Conservation (phyloP, 2,888 invertebrate species). For the Calliscelio sp. region DNA sequence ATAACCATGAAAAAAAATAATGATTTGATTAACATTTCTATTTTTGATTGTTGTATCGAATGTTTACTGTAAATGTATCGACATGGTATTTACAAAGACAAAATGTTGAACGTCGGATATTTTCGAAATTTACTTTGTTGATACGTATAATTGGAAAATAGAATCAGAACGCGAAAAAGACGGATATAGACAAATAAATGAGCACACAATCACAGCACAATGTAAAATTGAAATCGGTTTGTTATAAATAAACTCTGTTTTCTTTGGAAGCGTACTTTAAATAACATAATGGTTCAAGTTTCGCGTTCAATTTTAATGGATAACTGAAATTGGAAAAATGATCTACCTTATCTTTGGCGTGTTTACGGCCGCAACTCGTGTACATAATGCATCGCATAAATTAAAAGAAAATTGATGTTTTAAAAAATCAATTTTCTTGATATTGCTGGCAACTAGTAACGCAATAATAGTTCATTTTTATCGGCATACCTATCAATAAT, state of each 20-base stretch:
- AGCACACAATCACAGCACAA: background rate
- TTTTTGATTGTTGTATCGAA: background rate
- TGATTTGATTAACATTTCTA: background rate
- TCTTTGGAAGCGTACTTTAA: conserved; percentile 14
- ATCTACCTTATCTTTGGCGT: conserved; percentile 23
- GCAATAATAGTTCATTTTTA: background rate
- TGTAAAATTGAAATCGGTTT: conserved; percentile 21
- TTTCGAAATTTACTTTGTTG: conserved; percentile 33
- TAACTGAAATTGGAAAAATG: conserved; percentile 42
- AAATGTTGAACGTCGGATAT: background rate
- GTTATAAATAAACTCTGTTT: conserved; percentile 18
- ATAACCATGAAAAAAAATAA: too few species aligned
- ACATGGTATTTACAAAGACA: conserved; percentile 4
- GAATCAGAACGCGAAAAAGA: conserved; percentile 10
- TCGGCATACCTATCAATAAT: background rate
- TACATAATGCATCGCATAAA: background rate
- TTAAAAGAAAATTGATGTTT: background rate
- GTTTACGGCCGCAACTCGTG: background rate
- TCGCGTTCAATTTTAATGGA: conserved; percentile 41
- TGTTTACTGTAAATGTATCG: background rate
- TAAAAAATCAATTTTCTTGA: background rate
- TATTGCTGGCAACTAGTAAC: background rate
- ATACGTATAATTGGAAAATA: conserved; percentile 27
- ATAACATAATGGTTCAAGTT: conserved; percentile 40
- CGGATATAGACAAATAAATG: conserved; percentile 37